Percentiles rank a stretch among this genome's conserved stretches.
These are phyloP conservation scores for Eira barbara DNA, from an alignment of 2,113 vertebrate species.

Conservation along the genomic window DNA sequence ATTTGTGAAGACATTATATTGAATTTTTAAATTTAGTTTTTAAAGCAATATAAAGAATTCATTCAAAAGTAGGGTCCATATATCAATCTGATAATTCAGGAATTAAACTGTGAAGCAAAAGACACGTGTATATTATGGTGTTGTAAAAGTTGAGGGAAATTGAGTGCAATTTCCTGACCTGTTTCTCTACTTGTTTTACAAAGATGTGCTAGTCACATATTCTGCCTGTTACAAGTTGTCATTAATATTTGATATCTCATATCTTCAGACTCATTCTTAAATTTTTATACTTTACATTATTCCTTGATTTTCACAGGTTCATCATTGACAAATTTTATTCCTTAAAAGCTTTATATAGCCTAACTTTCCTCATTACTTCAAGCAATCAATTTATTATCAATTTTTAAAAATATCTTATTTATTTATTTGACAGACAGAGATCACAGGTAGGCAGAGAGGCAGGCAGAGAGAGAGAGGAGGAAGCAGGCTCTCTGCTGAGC, in stretches of 20 bases:
- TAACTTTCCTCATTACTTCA: neutral
- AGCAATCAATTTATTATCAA: neutral
- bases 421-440: no score
- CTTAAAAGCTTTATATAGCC: neutral
- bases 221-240: neutral
- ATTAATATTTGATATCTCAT: neutral
- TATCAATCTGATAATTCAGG: neutral
- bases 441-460: no score
- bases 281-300: neutral
- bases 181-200: neutral
- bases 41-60: neutral
- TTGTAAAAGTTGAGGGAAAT: neutral
- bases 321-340: neutral
- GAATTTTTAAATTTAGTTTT: neutral
- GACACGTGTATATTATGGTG: neutral
- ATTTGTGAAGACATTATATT: neutral
- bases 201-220: neutral
- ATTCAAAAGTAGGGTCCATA: neutral
- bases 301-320: neutral
- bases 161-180: neutral
- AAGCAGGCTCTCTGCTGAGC: no score
- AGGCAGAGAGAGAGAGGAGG: no score
- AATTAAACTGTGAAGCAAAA: neutral
- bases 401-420: neutral
- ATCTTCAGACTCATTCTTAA: neutral